A percentile compares a stretch with the other conserved stretches of the same genome.
phyloP scores from a whole-genome alignment of 2,113 vertebrate genomes.

The Otis tarda region DNA sequence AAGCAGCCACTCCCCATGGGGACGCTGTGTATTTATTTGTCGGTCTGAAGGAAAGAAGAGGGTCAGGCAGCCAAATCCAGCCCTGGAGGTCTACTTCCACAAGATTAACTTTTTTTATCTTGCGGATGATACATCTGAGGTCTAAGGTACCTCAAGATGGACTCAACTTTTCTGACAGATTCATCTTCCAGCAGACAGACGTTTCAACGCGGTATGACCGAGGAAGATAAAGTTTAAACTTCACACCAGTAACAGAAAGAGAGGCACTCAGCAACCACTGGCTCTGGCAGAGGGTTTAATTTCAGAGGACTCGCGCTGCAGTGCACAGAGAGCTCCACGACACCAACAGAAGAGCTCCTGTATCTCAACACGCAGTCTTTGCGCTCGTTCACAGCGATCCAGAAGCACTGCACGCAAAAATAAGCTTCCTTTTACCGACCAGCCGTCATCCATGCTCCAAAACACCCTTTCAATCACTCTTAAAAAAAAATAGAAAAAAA shows the following conservation, averaged over 20 bases:
- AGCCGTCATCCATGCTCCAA: neutral
- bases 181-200: neutral
- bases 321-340: neutral
- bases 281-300: neutral
- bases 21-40: neutral
- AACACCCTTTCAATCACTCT: neutral
- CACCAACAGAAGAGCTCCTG: neutral
- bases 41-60: neutral
- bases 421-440: neutral
- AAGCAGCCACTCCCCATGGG: neutral
- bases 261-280: neutral
- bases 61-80: neutral
- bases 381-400: neutral
- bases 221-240: neutral
- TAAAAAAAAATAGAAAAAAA: neutral
- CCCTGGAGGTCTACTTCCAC: neutral
- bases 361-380: neutral
- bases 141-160: neutral
- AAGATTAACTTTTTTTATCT: too few species aligned
- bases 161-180: neutral
- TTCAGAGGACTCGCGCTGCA: neutral
- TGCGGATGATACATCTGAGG: neutral
- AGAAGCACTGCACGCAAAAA: neutral
- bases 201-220: fast-evolving
- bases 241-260: neutral